phyloP scores from a whole-genome alignment of 2,113 vertebrate species.

The Channa maculata region DNA sequence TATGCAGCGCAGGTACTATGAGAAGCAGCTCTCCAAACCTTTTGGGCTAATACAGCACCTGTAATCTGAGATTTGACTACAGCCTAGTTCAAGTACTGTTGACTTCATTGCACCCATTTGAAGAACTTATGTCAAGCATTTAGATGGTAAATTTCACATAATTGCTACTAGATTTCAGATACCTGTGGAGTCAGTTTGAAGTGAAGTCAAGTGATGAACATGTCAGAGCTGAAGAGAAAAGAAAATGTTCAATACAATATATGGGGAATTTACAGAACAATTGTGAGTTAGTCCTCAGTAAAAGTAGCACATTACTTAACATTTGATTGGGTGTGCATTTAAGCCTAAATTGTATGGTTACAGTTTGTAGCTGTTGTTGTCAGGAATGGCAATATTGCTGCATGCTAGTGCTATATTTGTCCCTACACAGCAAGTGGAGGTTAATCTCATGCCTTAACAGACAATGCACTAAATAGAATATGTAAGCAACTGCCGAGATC shows the following conservation, averaged over 20 bases:
- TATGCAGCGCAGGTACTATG: conserved; percentile 85
- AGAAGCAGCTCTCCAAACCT: conserved; percentile 74
- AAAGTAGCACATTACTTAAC: conserved; percentile 72
- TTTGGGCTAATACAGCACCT: conserved; percentile 68
- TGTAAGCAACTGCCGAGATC: conserved; percentile 81
- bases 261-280: conserved; percentile 9
- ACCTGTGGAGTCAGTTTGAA: conserved; percentile 40
- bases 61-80: conserved; percentile 50
- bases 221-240: conserved; percentile 15
- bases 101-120: conserved; percentile 31
- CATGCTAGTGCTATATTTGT: conserved; percentile 80
- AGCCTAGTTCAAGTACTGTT: conserved; percentile 46
- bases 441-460: conserved; percentile 83
- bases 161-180: conserved; percentile 56
- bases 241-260: neutral
- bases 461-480: conserved; percentile 81
- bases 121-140: conserved; percentile 43
- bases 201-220: conserved; percentile 34
- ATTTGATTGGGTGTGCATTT: conserved; percentile 76
- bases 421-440: conserved; percentile 80
- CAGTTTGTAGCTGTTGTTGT: conserved; percentile 77
- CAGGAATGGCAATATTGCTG: conserved; percentile 74
- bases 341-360: conserved; percentile 72
- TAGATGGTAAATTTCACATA: conserved; percentile 33
- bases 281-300: conserved; percentile 50